A percentile compares a stretch with the other conserved stretches of the same genome.
These are phyloP conservation scores for Aythya baeri DNA, from an alignment of 2,113 vertebrate genomes.

Conservation along the genomic window DNA sequence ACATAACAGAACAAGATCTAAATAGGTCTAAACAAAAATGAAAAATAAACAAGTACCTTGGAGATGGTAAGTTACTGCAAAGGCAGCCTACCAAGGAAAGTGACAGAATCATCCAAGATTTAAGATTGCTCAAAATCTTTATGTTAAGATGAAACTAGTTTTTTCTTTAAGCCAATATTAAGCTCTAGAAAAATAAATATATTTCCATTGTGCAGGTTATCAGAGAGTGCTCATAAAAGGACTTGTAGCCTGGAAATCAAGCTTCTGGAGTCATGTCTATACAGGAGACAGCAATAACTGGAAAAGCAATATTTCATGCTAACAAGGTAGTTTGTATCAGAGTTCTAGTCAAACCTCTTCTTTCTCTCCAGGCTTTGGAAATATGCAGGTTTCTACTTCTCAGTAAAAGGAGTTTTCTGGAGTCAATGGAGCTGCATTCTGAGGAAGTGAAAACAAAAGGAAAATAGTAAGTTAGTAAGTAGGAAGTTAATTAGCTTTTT, in stretches of 20 bases:
- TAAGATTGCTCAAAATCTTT: neutral
- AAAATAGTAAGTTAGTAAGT: neutral
- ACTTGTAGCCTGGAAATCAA: neutral
- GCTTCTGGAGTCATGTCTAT: neutral
- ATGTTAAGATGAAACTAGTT: neutral
- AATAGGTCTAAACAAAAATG: neutral
- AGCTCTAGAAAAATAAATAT: neutral
- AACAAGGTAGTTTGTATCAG: neutral
- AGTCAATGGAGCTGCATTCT: neutral
- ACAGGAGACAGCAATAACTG: neutral
- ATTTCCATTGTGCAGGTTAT: neutral
- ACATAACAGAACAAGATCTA: neutral
- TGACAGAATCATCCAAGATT: neutral
- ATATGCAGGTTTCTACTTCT: neutral
- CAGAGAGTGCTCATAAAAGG: neutral
- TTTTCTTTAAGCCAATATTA: neutral
- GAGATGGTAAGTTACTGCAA: neutral
- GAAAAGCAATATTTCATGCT: neutral
- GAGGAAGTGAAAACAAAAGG: neutral
- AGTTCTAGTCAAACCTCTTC: neutral
- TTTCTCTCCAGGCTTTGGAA: neutral
- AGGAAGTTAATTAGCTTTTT: neutral
- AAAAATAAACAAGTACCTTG: neutral
- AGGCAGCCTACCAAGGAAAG: neutral
- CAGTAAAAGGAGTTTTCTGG: neutral